These are phyloP conservation scores for Phyllotreta cruciferae DNA, from an alignment of 2,888 invertebrate species.

Conservation along the genomic window DNA sequence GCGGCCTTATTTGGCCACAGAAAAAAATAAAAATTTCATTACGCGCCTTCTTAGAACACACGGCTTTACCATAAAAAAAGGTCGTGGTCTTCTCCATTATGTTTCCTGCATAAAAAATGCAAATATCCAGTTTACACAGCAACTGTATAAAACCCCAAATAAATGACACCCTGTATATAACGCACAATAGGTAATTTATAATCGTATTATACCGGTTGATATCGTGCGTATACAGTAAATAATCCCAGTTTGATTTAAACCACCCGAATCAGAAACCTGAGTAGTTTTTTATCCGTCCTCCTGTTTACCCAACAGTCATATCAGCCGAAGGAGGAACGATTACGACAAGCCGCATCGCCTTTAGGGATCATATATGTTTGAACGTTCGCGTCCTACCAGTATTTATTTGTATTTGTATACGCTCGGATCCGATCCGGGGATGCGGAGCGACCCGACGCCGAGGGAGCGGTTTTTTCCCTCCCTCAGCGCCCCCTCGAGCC, in stretches of 20 bases:
- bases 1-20: no score
- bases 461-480: constrained; percentile 8
- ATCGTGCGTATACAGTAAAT: neutral
- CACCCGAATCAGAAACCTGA: constrained; percentile 7
- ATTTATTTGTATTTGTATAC: constrained; percentile 22
- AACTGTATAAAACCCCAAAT: no score
- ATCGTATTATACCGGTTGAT: neutral
- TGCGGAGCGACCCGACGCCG: neutral
- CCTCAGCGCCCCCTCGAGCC: neutral
- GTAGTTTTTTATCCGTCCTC: neutral
- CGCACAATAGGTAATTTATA: no score
- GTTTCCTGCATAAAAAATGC: no score
- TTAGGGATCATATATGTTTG: constrained; percentile 17
- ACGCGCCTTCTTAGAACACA: no score
- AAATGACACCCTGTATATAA: no score
- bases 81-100: no score
- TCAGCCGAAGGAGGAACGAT: constrained; percentile 12
- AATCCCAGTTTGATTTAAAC: constrained; percentile 11
- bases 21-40: no score
- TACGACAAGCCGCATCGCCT: constrained; percentile 2
- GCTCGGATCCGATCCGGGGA: constrained; percentile 4
- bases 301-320: constrained; percentile 4
- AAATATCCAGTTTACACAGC: no score
- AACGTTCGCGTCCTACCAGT: constrained; percentile 15
- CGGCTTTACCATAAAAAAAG: no score